Evolutionary conservation across 2,888 invertebrate genomes (phyloP).

Genomic region (Amphipoea oculea): DNA sequence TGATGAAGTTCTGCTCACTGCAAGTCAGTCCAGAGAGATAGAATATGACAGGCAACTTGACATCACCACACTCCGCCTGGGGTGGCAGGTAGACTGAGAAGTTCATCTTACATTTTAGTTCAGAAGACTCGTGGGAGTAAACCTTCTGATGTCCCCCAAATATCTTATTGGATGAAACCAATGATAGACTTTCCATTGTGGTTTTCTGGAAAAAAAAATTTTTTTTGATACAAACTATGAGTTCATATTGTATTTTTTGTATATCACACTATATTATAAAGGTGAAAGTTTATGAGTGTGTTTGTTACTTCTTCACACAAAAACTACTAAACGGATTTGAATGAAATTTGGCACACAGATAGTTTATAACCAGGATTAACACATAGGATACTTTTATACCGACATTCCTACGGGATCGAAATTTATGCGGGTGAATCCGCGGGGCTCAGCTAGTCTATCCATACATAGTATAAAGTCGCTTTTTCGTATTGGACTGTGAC

Average conservation of each 20-base stretch:
- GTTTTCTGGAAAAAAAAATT: slow-evolving; percentile 62
- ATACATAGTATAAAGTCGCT: not conserved
- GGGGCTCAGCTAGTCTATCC: not conserved
- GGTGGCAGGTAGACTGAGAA: slow-evolving; percentile 98
- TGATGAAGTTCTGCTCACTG: slow-evolving; percentile 98
- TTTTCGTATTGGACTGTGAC: not conserved
- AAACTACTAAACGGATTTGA: no score
- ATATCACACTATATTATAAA: not conserved
- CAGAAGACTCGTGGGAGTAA: slow-evolving; percentile 94
- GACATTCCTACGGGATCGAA: no score
- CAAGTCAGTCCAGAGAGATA: slow-evolving; percentile 98
- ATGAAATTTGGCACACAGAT: no score
- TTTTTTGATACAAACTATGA: not conserved
- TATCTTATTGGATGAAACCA: slow-evolving; percentile 92
- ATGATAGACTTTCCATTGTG: slow-evolving; percentile 89
- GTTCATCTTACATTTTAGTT: slow-evolving; percentile 97
- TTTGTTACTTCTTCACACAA: no score
- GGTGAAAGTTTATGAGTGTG: no score
- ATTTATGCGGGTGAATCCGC: no score
- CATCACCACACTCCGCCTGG: slow-evolving; percentile 91
- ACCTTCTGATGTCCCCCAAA: slow-evolving; percentile 97
- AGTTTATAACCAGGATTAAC: no score
- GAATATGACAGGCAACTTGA: slow-evolving; percentile 95
- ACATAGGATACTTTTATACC: no score
- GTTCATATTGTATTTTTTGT: not conserved